Conservation (phyloP, 2,888 invertebrate species). For the Sussaba pulchella region DNA sequence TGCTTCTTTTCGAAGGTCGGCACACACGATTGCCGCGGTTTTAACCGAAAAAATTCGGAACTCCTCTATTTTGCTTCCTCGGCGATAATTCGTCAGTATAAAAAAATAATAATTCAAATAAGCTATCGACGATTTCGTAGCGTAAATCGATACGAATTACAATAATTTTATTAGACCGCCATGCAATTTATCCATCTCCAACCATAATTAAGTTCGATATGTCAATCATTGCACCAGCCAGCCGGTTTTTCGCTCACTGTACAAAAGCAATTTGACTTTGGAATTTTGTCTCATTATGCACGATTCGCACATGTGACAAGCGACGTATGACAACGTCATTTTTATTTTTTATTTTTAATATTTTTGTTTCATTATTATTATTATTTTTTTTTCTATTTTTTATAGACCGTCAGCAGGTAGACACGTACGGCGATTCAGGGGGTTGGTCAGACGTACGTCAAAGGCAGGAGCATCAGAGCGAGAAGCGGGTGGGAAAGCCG, state of each 20-base stretch:
- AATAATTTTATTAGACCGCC: too few species aligned
- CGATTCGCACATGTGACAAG: not conserved
- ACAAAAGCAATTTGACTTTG: not conserved
- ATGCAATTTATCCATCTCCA: too few species aligned
- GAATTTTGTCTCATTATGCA: slow-evolving; percentile 4
- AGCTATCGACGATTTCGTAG: too few species aligned
- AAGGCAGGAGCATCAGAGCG: not conserved
- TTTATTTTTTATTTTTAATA: not conserved
- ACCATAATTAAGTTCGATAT: too few species aligned
- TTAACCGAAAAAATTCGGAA: not conserved
- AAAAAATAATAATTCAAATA: too few species aligned
- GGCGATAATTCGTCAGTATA: too few species aligned
- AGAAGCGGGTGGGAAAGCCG: not conserved
- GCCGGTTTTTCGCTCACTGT: not conserved
- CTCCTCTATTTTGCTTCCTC: too few species aligned
- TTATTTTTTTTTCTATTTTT: not conserved
- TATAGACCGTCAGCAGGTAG: too few species aligned
- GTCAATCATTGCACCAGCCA: not conserved
- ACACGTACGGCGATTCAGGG: not conserved
- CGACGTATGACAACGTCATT: not conserved
- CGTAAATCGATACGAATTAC: too few species aligned
- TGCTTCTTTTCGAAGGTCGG: not conserved
- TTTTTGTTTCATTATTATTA: not conserved
- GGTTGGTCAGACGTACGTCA: not conserved
- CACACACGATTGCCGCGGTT: not conserved